Evolutionary conservation across 2,888 invertebrate species (phyloP).

Genomic region (Xestoiulus laeticollis): DNA sequence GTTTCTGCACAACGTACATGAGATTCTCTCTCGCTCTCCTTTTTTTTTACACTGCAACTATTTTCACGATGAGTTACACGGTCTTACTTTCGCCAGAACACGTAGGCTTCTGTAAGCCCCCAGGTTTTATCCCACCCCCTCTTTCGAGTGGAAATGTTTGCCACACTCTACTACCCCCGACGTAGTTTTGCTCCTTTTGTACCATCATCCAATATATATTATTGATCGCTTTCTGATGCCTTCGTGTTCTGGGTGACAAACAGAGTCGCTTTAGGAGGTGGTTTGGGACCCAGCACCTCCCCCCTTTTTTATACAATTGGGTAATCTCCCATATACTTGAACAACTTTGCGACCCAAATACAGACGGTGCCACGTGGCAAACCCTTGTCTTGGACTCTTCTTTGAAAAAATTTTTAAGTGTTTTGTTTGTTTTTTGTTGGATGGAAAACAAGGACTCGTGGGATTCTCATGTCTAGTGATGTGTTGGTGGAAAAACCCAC

Average conservation of each 20-base stretch:
- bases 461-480: neutral
- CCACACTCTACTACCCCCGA: neutral
- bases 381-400: neutral
- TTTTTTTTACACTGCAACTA: neutral
- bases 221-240: neutral
- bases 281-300: neutral
- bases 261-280: slow-evolving; percentile 2
- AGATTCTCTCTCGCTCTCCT: neutral
- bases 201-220: slow-evolving; percentile 20
- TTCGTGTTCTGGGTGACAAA: slow-evolving; percentile 11
- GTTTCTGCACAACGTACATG: slow-evolving; percentile 1
- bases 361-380: neutral
- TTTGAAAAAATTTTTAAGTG: neutral
- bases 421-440: slow-evolving; percentile 24
- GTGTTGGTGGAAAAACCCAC: neutral
- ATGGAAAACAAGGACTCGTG: neutral
- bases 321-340: neutral
- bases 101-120: neutral
- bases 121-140: neutral
- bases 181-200: slow-evolving; percentile 12
- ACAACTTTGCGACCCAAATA: slow-evolving; percentile 4
- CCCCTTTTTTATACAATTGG: too few species aligned
- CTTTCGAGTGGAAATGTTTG: slow-evolving; percentile 26
- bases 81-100: neutral
- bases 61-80: neutral